Base-by-base conservation (phyloP, 2,888 invertebrate species). In the Apodemia hepburni region DNA sequence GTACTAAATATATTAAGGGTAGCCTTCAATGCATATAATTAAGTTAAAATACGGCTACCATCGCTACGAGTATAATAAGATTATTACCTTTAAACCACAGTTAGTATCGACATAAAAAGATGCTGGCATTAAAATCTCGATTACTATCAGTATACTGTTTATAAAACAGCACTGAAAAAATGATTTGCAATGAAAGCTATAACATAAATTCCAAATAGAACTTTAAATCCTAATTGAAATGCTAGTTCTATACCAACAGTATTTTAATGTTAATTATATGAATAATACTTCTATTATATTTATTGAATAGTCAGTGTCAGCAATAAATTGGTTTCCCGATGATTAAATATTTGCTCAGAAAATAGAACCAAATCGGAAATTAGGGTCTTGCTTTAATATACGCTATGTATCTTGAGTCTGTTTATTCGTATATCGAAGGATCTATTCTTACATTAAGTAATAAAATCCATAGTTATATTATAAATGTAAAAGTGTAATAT, bases 311-410 rank as follows among this genome's bases (percentile, higher is more conserved):
- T 42, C 15, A 15, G 15, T 42, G 15, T 42, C 42, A 42, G 42
- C 15, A 42, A 42, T 42, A 42, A 42, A 42, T 12, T 42, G 12
- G 49, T 18, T 49, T 11, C 6, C 22, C 12, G 27, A 12, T 22
- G 18, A 51, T 27, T 12, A 51, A 51, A 51, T 51, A 22, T 51
- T 51, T 51, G 51, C 12, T 51, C 22, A 3, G 27, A 27, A 51
- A 51, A 51, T 51, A 51, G 11, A 51, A 51, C 51, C 51, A 51
- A 11, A 51, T 51, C 51, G 51, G 51, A 51, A 51, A 51, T 51
- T 51, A 51, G 22, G 15, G 51, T 22, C 51, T 11, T 12, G 51
- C 22, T 22, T 22, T 4, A 18, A 51, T 51, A 51, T 51, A 51
- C 5, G 22, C 22, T 51, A 51, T 51, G 49, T 51, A 51, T 33